A percentile compares a stretch with the other conserved stretches of the same genome.
These are phyloP conservation scores for Oedothorax gibbosus DNA, from an alignment of 1,140 invertebrate genomes.

Conservation along the genomic window DNA sequence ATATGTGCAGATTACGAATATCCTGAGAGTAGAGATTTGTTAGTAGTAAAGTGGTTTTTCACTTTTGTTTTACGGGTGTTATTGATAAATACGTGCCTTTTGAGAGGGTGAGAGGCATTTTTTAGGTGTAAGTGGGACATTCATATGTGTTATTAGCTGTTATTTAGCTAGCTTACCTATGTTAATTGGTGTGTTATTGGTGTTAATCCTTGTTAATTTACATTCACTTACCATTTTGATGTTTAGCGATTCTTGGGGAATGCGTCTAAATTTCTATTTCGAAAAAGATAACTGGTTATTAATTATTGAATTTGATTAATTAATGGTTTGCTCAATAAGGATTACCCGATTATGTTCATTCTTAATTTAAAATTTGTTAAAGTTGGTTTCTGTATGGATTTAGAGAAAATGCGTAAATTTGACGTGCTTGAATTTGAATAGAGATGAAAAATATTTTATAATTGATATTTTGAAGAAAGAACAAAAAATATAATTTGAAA, in stretches of 20 bases:
- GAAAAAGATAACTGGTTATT: background rate
- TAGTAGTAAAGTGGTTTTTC: no score
- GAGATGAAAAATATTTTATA: background rate
- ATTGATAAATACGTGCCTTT: no score
- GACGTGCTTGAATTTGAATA: background rate
- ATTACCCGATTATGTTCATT: no score
- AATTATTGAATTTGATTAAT: background rate
- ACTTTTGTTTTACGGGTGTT: no score
- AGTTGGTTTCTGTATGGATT: background rate
- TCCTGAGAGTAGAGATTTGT: no score
- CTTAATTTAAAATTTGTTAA: no score
- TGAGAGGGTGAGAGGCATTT: no score
- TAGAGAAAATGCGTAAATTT: background rate
- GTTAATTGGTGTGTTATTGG: conserved; percentile 20
- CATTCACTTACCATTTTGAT: conserved; percentile 59
- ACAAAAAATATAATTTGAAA: no score
- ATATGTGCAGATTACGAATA: no score
- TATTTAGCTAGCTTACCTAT: conserved; percentile 14
- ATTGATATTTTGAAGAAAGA: no score
- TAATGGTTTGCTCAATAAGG: background rate
- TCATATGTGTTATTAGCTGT: no score
- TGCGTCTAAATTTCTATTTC: conserved; percentile 25
- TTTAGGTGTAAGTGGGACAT: no score
- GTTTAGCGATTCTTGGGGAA: conserved; percentile 45
- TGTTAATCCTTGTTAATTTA: conserved; percentile 39